A percentile compares a stretch with the other conserved stretches of the same genome.
phyloP scores from a whole-genome alignment of 2,888 invertebrate species.

The Phengaris alcon region DNA sequence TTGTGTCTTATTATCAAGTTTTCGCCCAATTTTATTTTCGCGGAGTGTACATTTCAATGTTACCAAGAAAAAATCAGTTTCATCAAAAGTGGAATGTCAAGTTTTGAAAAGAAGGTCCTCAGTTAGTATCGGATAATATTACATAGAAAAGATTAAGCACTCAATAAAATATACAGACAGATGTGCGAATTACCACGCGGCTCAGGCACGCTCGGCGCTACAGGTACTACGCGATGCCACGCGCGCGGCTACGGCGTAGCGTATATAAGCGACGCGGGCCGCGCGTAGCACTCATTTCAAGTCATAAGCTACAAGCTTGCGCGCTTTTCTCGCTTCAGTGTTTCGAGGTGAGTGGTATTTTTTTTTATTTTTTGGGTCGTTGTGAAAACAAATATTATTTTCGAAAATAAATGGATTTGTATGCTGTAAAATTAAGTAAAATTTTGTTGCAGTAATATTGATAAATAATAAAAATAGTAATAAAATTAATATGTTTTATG shows the following conservation, averaged over 20 bases:
- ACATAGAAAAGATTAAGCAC: neutral
- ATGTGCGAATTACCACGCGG: neutral
- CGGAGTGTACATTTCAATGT: too few species aligned
- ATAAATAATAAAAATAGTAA: too few species aligned
- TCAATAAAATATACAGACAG: neutral
- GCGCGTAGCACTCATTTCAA: constrained; percentile 64
- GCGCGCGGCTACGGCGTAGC: constrained; percentile 44
- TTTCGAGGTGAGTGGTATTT: constrained; percentile 8
- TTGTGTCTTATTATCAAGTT: too few species aligned
- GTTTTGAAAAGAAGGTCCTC: too few species aligned
- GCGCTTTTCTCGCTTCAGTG: constrained; percentile 21
- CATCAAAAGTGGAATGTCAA: too few species aligned
- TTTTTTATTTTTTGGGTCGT: neutral
- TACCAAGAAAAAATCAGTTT: too few species aligned
- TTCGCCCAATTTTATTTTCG: too few species aligned
- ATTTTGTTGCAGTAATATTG: too few species aligned
- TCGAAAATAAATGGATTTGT: too few species aligned
- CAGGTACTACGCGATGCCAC: constrained; percentile 48
- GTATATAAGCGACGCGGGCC: constrained; percentile 62
- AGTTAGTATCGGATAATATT: neutral
- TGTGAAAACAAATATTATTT: neutral
- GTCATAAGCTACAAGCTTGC: constrained; percentile 51
- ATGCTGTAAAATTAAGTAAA: too few species aligned
- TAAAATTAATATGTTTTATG: too few species aligned
- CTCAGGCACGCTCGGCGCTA: constrained; percentile 9